Base-by-base conservation (phyloP, 2,113 vertebrate species). In the Crotophaga sulcirostris region DNA sequence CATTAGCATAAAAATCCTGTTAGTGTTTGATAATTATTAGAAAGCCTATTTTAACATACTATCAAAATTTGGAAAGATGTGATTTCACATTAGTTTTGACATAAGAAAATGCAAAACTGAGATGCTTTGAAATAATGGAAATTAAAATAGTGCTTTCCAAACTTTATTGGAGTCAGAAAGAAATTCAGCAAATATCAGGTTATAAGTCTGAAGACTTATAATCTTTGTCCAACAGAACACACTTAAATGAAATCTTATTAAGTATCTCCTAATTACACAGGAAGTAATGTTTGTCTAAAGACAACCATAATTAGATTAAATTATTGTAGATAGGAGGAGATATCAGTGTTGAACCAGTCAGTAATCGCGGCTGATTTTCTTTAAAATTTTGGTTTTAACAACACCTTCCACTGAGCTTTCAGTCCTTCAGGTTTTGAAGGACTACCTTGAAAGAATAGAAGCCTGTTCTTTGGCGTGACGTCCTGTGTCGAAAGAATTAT, bases 61-160 rank as follows among this genome's bases (percentile, higher is more conserved):
- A 5, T 0, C 1, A 15, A 31, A 36, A 21, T 58, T 54, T 58
- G 7, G 11, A 84, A 70, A 87, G 38, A 18, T 1, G 0, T 2
- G 6, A 75, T 47, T 81, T 14, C 42, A 33, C 3, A 1, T 16
- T 51, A 52, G 18, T 55, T 78, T 87, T 74, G 34, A 29, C 28
- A 11, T 13, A 47, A 3, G 23, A 75, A 92, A 90, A 23, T 3
- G 7, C 1, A 12, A 72, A 60, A 38, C 11, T n/a, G 26, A 74
- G 17, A 13, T 52, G 11, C 15, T 52, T 23, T 8, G 7, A 83
- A 82, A 51, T 15, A 5, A 7, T 4, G 29, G 10, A 44, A 47
- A 54, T 67, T 19, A 28, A 56, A 76, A 42, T 13, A n/a, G 7
- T 8, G 6, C 16, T 11, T 75, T 72, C 33, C 28, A 64, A 56